Percentiles rank a stretch among this genome's conserved stretches.
Evolutionary conservation across 2,888 invertebrate genomes (phyloP).

Genomic region (Lymantria dispar): DNA sequence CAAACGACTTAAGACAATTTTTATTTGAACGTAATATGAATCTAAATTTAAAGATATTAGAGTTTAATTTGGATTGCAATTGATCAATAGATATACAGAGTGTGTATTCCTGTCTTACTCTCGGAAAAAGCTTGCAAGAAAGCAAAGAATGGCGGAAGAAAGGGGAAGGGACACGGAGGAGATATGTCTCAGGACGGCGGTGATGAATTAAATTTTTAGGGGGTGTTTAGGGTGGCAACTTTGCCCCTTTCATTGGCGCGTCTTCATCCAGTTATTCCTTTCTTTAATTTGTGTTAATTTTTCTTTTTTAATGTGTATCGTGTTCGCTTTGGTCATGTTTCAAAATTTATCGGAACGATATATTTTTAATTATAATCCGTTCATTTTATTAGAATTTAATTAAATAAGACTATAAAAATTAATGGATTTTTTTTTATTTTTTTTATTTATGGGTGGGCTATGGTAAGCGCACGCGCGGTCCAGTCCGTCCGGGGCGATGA

Average conservation of each 20-base stretch:
- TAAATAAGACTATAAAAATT: too few species aligned
- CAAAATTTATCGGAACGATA: neutral
- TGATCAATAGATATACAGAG: conserved; percentile 44
- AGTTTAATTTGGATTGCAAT: conserved; percentile 25
- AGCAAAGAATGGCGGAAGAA: conserved; percentile 79
- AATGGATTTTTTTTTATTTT: too few species aligned
- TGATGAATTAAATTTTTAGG: conserved; percentile 83
- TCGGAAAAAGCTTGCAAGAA: conserved; percentile 79
- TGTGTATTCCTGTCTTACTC: conserved; percentile 54
- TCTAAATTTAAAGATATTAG: neutral
- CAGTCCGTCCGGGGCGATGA: too few species aligned
- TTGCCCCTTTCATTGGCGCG: conserved; percentile 72
- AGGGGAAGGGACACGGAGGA: conserved; percentile 74
- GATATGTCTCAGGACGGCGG: conserved; percentile 76
- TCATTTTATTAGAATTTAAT: too few species aligned
- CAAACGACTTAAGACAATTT: conserved; percentile 35
- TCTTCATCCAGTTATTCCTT: conserved; percentile 70
- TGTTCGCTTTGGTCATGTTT: conserved; percentile 14
- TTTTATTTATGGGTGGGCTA: too few species aligned
- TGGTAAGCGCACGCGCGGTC: too few species aligned
- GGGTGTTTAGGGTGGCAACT: conserved; percentile 64
- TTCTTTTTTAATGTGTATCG: conserved; percentile 41
- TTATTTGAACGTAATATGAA: conserved; percentile 13
- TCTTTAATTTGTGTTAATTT: conserved; percentile 76
- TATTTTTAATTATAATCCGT: too few species aligned